phyloP scores from a whole-genome alignment of 1,140 invertebrate genomes.

The Kradibia gibbosae region DNA sequence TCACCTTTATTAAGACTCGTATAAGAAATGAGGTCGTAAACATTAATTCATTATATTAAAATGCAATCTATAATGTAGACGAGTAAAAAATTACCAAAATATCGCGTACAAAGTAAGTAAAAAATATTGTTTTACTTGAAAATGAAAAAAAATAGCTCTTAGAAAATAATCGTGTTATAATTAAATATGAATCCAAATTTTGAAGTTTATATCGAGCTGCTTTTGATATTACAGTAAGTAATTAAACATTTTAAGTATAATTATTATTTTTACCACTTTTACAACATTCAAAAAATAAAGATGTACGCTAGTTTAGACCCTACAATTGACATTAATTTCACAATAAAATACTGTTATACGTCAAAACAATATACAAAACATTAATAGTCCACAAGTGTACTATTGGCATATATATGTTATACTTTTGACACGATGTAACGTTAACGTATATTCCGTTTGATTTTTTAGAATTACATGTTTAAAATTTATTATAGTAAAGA shows the following conservation, averaged over 20 bases:
- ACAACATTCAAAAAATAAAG: not conserved
- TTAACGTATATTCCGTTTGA: not conserved
- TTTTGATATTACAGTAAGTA: no score
- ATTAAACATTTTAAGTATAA: not conserved
- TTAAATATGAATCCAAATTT: no score
- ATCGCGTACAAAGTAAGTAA: no score
- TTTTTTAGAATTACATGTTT: not conserved
- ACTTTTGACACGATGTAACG: not conserved
- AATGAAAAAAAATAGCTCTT: no score
- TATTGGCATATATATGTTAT: not conserved
- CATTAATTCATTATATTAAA: no score
- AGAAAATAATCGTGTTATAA: no score
- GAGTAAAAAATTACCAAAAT: no score
- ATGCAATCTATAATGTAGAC: no score
- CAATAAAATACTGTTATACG: not conserved
- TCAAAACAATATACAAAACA: not conserved
- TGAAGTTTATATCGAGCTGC: no score
- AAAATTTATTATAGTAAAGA: not conserved
- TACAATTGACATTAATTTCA: not conserved
- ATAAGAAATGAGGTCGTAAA: no score
- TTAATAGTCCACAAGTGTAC: not conserved
- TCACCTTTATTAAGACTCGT: no score
- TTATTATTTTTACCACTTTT: not conserved
- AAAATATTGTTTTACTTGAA: no score
- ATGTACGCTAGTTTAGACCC: not conserved